These are phyloP conservation scores for Hiodon tergisus DNA, from an alignment of 2,113 vertebrate genomes.

Conservation along the genomic window DNA sequence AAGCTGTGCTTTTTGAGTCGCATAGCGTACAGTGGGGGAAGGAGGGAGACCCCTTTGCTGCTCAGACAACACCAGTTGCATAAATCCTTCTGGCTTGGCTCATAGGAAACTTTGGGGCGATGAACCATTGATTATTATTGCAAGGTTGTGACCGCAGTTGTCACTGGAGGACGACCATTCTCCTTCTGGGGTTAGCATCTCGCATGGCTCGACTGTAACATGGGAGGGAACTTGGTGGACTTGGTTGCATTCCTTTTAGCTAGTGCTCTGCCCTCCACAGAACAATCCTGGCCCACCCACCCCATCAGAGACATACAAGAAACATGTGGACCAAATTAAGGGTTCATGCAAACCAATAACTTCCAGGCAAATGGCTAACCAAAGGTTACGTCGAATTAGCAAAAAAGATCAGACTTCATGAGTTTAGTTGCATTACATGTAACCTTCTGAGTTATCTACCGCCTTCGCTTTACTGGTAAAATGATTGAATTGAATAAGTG, in stretches of 20 bases:
- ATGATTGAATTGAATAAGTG: too few relatives aligned
- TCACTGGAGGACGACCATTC: neutral
- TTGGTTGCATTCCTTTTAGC: slow-evolving; percentile 20
- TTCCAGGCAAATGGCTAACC: too few relatives aligned
- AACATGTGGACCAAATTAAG: slow-evolving; percentile 14
- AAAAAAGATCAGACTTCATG: too few relatives aligned
- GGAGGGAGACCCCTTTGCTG: neutral
- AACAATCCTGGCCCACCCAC: neutral
- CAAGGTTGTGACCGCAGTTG: neutral
- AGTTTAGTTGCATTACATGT: too few relatives aligned
- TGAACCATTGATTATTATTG: slow-evolving; percentile 4
- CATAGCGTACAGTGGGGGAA: neutral
- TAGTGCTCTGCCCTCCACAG: neutral
- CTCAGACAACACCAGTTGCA: neutral
- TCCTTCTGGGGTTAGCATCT: neutral
- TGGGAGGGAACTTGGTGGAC: neutral
- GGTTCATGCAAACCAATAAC: neutral
- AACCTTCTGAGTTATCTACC: too few relatives aligned
- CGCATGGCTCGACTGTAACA: neutral
- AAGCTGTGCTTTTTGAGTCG: neutral
- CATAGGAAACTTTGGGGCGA: neutral
- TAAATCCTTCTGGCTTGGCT: neutral
- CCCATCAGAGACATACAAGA: slow-evolving; percentile 4
- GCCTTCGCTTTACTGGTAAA: neutral
- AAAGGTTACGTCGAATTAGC: too few relatives aligned